Evolutionary conservation across 2,113 vertebrate species (phyloP), one percentile per base, ranked within the genome.

Genomic region (Bagarius yarrelli): DNA sequence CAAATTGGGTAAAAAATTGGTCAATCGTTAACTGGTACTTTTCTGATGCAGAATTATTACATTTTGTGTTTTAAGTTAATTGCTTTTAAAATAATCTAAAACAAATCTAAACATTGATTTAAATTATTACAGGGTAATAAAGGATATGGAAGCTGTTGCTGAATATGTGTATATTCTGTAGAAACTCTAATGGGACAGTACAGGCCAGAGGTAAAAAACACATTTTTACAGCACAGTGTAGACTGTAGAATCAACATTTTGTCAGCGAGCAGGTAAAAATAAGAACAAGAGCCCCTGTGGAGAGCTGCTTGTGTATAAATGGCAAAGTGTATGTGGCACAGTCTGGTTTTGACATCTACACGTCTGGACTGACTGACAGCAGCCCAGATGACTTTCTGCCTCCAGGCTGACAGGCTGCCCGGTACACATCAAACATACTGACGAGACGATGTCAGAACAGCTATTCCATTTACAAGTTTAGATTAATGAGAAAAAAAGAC

Each of bases 221-320:
- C 89, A 90, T 92, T 93, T 93, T 91, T 86, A 83, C 87, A 75
- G 83, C 84, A 77, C 88, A 82, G 85, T 82, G 84, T 87, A 90
- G 90, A 91, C 88, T 85, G 86, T 85, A 91, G 88, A 89, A 88
- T 91, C 91, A 92, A 93, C 91, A 91, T 92, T 84, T 89, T 92
- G 91, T 91, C 90, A 91, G 91, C 79, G 81, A 78, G 59, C 47
- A 11, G 3, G 52, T 56, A 47, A 81, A 80, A 75, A 36, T 27
- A 44, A 47, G 44, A 63, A 61, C 18, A 47, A 21, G 14, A 63
- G 70, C 40, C 27, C 61, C 80, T 70, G 69, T 63, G 36, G 86
- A 82, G 53, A 81, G 87, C 61, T 53, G 84, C 87, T 85, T 87
- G 36, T 67, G 79, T 66, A 25, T 84, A 79, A 85, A 87, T 83